Base-by-base conservation (phyloP, 2,888 invertebrate genomes). In the Leptopterna dolabrata region DNA sequence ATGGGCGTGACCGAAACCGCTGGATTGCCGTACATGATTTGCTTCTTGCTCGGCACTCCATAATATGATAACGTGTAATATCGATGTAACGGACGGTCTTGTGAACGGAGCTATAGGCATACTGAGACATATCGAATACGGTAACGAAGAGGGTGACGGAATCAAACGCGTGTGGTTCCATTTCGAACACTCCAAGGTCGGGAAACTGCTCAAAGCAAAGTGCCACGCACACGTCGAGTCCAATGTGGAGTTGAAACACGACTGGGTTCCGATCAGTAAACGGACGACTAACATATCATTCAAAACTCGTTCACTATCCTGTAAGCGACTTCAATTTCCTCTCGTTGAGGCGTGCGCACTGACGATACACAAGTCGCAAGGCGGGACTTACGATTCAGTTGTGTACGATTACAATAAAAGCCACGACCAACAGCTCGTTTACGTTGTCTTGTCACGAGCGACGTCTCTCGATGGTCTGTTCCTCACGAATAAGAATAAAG, bases 331-430 rank as follows among this genome's bases (percentile, higher is more conserved):
- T 16, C 80, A 27, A 47, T 82, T 83, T 63, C 43, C 82, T 14
- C 87, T 86, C 13, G 76, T 43, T 16, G 78, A 76, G 16, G 86
- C 82, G 19, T 86, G 76, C 41, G 87, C 87, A 14, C 45, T 86
- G 19, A 63, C 84, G 14, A 29, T 73, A 73, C 84, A 87, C 83
- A 87, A 87, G 47, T 87, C 87, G 27, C 87, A 87, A 71, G 87
- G 87, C 11, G 71, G 87, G 19, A 87, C 76, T 43, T 87, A 87
- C 73, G 19, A 24, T 19, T 16, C 24, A 9, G 76, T 87, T 1
- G 87, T 87, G n/a, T 87, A 87, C 43, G 84, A 87, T 36, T 87
- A 87, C 73, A n/a, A 41, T 45, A 84, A 76, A n/a, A 87, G 71
- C 14, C 87, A 87, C 47, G 84, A 70, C 36, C 51, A 86, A n/a